Evolutionary conservation across 2,888 invertebrate genomes (phyloP).

Genomic region (Clivina fossor): DNA sequence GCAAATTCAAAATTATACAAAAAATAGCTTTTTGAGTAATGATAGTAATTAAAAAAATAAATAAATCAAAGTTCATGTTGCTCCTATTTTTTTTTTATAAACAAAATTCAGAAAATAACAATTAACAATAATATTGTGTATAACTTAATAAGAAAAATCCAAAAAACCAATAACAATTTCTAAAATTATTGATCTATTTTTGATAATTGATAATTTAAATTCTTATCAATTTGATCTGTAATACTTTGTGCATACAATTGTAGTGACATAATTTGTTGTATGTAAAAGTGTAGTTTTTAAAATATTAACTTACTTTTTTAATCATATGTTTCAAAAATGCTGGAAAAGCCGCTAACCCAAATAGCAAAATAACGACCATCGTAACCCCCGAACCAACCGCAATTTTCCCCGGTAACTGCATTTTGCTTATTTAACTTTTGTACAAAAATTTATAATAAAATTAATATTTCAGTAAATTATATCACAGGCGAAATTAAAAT

Average conservation of each 20-base stretch:
- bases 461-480: neutral
- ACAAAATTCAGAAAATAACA: too few relatives aligned
- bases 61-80: too few relatives aligned
- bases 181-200: neutral
- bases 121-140: neutral
- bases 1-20: too few relatives aligned
- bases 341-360: slow-evolving; percentile 70
- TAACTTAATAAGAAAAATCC: neutral
- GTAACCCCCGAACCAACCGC: slow-evolving; percentile 56
- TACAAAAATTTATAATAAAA: neutral
- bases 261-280: neutral
- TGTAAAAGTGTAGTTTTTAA: neutral
- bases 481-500: too few relatives aligned
- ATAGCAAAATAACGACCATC: slow-evolving; percentile 60
- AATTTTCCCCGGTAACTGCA: slow-evolving; percentile 52
- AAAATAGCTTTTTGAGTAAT: too few relatives aligned
- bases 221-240: neutral
- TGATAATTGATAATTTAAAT: neutral
- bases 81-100: too few relatives aligned
- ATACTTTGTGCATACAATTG: neutral
- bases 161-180: neutral
- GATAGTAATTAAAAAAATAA: too few relatives aligned
- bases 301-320: slow-evolving; percentile 58
- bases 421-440: slow-evolving; percentile 27
- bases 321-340: slow-evolving; percentile 62